Evolutionary conservation across 2,888 invertebrate species (phyloP).

Genomic region (Mimachlamys varia): DNA sequence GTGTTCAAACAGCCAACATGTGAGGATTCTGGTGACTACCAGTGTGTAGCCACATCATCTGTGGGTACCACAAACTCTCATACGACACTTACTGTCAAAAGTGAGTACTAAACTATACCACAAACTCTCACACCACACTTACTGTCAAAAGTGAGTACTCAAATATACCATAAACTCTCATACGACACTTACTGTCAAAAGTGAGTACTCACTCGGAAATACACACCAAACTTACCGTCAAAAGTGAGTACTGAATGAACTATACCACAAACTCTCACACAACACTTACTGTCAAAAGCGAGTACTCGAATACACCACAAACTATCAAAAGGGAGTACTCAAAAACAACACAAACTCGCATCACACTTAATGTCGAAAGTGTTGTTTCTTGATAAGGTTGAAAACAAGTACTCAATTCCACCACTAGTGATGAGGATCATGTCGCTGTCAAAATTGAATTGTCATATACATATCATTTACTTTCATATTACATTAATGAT

Average conservation of each 20-base stretch:
- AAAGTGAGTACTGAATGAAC: neutral
- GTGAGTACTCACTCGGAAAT: neutral
- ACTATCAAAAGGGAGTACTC: neutral
- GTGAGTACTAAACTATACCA: neutral
- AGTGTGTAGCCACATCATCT: constrained; percentile 13
- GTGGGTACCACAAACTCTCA: constrained; percentile 17
- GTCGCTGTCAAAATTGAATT: neutral
- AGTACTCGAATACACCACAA: neutral
- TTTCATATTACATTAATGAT: too few relatives aligned
- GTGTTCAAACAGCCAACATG: constrained; percentile 17
- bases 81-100: constrained; percentile 2
- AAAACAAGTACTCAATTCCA: neutral
- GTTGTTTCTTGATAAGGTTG: too few relatives aligned
- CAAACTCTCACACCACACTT: neutral
- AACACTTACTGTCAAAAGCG: neutral
- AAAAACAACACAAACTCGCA: too few relatives aligned
- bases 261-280: neutral
- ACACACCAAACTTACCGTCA: neutral
- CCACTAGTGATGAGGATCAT: too few relatives aligned
- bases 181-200: neutral
- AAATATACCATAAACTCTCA: neutral
- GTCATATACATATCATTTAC: neutral
- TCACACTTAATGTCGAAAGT: neutral
- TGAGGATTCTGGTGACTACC: constrained; percentile 31
- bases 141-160: neutral